These are phyloP conservation scores for Cyphomyrus plagiostoma DNA, from an alignment of 2,113 vertebrate genomes.

Conservation along the genomic window DNA sequence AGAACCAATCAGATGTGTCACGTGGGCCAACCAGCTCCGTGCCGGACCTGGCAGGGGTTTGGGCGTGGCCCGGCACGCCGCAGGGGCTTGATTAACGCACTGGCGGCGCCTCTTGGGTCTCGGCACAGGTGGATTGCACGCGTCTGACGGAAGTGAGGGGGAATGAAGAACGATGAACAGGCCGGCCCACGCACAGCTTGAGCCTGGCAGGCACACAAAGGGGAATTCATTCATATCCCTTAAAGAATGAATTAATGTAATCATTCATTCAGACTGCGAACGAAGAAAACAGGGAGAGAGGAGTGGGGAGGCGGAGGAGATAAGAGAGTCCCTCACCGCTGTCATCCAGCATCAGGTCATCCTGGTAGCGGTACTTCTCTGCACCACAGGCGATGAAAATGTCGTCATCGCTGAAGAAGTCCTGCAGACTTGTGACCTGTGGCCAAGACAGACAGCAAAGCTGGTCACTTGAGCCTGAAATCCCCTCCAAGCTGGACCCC, in stretches of 20 bases:
- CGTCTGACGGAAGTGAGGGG: not conserved
- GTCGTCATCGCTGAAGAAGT: slow-evolving; percentile 96
- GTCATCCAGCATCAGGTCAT: slow-evolving; percentile 93
- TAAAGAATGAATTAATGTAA: not conserved
- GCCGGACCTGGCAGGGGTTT: not conserved
- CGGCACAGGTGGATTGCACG: not conserved
- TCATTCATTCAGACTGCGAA: not conserved
- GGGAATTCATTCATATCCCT: not conserved
- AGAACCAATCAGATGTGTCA: not conserved
- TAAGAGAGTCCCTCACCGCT: slow-evolving; percentile 65
- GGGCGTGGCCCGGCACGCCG: not conserved
- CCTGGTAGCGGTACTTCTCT: slow-evolving; percentile 91
- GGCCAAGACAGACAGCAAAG: slow-evolving; percentile 2
- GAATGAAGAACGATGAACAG: not conserved
- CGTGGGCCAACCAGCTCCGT: not conserved
- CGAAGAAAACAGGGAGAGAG: not conserved
- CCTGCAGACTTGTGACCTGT: slow-evolving; percentile 88
- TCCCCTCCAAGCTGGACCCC: not conserved
- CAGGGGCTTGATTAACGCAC: not conserved
- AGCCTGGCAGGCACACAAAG: not conserved
- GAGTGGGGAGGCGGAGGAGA: not conserved
- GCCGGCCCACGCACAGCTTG: not conserved
- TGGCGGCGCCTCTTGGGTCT: not conserved
- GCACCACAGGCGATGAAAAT: slow-evolving; percentile 92
- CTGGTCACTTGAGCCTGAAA: not conserved